Base-by-base conservation (phyloP, 2,888 invertebrate genomes). In the Sialis lutaria region DNA sequence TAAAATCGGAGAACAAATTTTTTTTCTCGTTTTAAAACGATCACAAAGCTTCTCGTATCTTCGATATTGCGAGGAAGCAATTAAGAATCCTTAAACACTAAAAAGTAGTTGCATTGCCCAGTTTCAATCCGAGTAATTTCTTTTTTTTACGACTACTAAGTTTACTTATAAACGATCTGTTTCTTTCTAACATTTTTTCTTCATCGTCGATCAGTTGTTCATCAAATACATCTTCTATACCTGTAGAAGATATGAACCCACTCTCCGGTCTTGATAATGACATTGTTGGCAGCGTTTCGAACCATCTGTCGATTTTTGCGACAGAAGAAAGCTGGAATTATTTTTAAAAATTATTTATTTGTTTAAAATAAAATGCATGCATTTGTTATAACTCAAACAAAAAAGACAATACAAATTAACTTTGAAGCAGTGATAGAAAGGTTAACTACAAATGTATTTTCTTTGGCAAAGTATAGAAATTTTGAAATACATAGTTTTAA, bases 281-380 rank as follows among this genome's bases (percentile, higher is more conserved):
- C 12, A 72, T 64, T 8, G 75, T 69, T 13, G 75, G 76, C 54
- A 82, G 67, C 53, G 82, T 73, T 51, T 82, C 81, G 62, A 86
- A 85, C 85, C 85, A 86, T 44, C 84, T 74, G 58, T 83, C 82
- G 58, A 85, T 82, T 68, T 85, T 85, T 50, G 82, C 82, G 52
- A 77, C 73, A 47, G 84, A 78, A 55, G 80, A 81, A 59, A 84
- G 69, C 84, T 84, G 68, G 51, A 60, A 55, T 50, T 50, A 53
- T 53, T n/a, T n/a, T n/a, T 22, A 22, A 22, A 22, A 2, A 22
- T 22, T 22, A 22, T 22, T 22, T 22, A 22, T 22, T 22, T 22
- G 22, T 22, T 22, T 22, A 22, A 22, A 22, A 22, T 22, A 22
- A 22, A 22, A 22, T 22, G 22, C 22, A 22, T 22, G 22, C 22